Base-by-base conservation (phyloP, 2,797 vertebrate genomes). In the Sebastes variabilis region DNA sequence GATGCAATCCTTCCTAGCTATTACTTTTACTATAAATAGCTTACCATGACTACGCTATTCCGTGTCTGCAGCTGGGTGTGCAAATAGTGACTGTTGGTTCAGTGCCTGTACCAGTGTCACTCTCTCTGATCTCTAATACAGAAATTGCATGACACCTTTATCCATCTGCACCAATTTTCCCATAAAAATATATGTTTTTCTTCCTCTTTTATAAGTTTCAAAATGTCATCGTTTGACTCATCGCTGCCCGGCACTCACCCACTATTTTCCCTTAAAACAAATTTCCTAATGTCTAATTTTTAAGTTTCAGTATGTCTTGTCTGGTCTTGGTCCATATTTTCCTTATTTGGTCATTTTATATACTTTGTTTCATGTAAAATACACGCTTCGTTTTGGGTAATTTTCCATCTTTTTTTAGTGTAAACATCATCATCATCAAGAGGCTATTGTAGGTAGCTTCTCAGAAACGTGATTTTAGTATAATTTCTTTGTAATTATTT, bases 1-100 rank as follows among this genome's bases (percentile, higher is more conserved):
- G 78, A 88, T 9, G 56, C 73, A 82, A 79, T 75, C 56, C 42
- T 16, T 72, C 20, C 30, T 16, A n/a, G 27, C 10, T 56, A 10
- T 81, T 81, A 12, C 56, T 55, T 4, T 1, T 2, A 27, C n/a
- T 68, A 74, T 52, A 71, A 69, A 75, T 58, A 72, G 65, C 30
- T 59, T 2, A 7, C 4, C 29, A 38, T 52, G 12, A n/a, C 6
- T 4, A 16, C 29, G 55, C 18, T 34, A 10, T 20, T 65, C 4
- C 13, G 30, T 38, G 11, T 14, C 34, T 20, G 32, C 36, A 6
- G 13, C 42, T 25, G 56, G 25, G 36, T 54, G 32, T 46, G 49
- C 13, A 46, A 64, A 56, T 30, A 60, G 4, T 38, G n/a, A 20
- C 24, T 72, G 71, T 36, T 80, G 20, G 49, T 32, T 70, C 59